These are phyloP conservation scores for Drosophila orosa DNA, from an alignment of 1,140 invertebrate genomes.

Conservation along the genomic window DNA sequence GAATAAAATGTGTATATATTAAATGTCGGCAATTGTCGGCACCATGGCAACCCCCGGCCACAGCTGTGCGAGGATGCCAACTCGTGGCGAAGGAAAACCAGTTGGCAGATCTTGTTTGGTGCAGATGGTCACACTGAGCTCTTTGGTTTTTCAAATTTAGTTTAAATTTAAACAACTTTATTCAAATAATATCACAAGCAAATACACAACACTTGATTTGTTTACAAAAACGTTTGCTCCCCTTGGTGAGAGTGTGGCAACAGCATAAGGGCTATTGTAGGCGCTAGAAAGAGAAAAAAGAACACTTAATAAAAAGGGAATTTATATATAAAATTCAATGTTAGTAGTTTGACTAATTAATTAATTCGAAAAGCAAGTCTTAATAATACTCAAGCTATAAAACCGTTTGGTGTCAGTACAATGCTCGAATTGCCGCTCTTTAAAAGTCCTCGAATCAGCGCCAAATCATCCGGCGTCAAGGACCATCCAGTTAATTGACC, in stretches of 20 bases:
- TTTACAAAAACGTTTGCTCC: slow-evolving; percentile 42
- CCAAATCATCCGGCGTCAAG: slow-evolving; percentile 87
- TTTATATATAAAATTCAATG: slow-evolving; percentile 3
- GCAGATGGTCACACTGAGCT: slow-evolving; percentile 40
- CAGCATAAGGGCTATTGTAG: slow-evolving; percentile 48
- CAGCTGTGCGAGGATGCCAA: slow-evolving; percentile 20
- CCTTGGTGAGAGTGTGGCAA: background rate
- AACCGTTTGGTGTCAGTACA: slow-evolving; percentile 85
- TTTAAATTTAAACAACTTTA: slow-evolving; percentile 54
- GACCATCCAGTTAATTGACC: slow-evolving; percentile 88
- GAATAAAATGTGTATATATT: slow-evolving; percentile 42
- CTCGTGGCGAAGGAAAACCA: background rate
- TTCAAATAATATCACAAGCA: slow-evolving; percentile 72
- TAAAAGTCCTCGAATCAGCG: slow-evolving; percentile 86
- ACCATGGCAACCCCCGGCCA: slow-evolving; percentile 42
- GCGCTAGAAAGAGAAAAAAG: slow-evolving; percentile 55
- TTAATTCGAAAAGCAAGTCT: slow-evolving; percentile 26
- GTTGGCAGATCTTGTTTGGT: background rate
- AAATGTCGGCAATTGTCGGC: slow-evolving; percentile 8
- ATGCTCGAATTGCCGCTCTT: slow-evolving; percentile 87
- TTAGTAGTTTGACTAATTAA: background rate
- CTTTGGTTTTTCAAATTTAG: background rate
- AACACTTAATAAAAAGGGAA: background rate
- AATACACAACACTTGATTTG: slow-evolving; percentile 40
- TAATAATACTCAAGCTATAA: slow-evolving; percentile 82